Evolutionary conservation across 2,113 vertebrate genomes (phyloP), one percentile per base, ranked within the genome.

Genomic region (Thunnus maccoyii): DNA sequence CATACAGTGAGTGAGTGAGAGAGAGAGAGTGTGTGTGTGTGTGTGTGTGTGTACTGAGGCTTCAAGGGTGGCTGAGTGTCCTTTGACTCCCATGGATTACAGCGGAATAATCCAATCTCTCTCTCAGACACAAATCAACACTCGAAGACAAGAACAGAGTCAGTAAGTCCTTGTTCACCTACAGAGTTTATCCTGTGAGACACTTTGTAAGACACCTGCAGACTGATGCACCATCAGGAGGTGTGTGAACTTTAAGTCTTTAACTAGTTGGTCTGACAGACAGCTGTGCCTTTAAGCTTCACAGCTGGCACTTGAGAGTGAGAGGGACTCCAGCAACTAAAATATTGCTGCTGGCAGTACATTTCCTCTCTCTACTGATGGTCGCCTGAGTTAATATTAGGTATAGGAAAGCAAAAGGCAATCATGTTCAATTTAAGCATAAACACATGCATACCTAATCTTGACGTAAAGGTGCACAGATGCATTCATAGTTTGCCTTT

Each of bases 51-150:
- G 80, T 44, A 55, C 63, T 71, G 64, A 61, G 65, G 67, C 78
- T 83, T 88, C 82, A 86, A 79, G 88, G 91, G 60, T 88, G 84
- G 67, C 75, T 17, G 80, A 64, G 68, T 78, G 68, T 56, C 75
- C 83, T 80, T 67, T 87, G 82, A 84, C 77, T 77, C 65, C 56
- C 48, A 57, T 48, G 82, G 88, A 89, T 94, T 91, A 92, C 70
- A 57, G n/a, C 52, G 14, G 44, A 68, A 80, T 92, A 89, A 93
- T 84, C 86, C 78, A 79, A 62, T 27, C 27, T 17, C 41, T 25
- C 44, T 9, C 25, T 51, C 50, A 30, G 11, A 61, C 57, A 80
- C 52, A 72, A 25, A 64, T 50, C 58, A 80, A 80, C 84, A 76
- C 63, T 60, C 72, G 70, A 46, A 83, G 48, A 84, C 65, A 73